Evolutionary conservation across 2,113 vertebrate genomes (phyloP).

Genomic region (Okapia johnstoni): DNA sequence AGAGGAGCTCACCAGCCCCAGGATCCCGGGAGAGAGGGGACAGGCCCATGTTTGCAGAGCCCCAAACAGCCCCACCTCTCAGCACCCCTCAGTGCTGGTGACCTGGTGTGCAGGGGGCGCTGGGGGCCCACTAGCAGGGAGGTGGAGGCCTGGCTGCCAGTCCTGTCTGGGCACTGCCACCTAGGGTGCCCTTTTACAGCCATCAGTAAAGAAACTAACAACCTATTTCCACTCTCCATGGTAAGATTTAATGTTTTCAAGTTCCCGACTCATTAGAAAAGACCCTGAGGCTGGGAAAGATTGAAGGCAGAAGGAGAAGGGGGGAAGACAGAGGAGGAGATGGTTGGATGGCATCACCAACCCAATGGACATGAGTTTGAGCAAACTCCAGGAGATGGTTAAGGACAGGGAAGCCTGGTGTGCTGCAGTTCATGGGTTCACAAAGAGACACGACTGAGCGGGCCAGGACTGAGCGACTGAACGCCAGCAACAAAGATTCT

Average conservation of each 20-base stretch:
- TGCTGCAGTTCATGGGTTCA: neutral
- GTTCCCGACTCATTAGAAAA: neutral
- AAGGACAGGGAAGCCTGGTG: neutral
- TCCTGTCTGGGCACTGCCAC: neutral
- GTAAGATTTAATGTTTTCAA: neutral
- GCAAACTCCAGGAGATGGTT: neutral
- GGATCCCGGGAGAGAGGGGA: neutral
- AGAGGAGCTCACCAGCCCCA: neutral
- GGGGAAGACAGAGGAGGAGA: neutral
- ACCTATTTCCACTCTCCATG: neutral
- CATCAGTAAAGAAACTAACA: neutral
- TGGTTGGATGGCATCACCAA: neutral
- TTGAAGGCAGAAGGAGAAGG: neutral
- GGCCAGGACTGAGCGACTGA: neutral
- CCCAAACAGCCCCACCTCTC: neutral
- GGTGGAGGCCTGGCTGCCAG: neutral
- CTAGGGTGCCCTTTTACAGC: neutral
- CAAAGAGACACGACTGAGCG: neutral
- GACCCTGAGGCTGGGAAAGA: neutral
- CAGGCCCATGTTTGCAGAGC: neutral
- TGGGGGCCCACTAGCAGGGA: neutral
- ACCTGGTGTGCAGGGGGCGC: neutral
- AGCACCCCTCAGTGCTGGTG: fast-evolving
- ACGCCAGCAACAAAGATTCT: neutral
- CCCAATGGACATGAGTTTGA: neutral